Evolutionary conservation across 2,888 invertebrate species (phyloP).

Genomic region (Andrena bicolor): DNA sequence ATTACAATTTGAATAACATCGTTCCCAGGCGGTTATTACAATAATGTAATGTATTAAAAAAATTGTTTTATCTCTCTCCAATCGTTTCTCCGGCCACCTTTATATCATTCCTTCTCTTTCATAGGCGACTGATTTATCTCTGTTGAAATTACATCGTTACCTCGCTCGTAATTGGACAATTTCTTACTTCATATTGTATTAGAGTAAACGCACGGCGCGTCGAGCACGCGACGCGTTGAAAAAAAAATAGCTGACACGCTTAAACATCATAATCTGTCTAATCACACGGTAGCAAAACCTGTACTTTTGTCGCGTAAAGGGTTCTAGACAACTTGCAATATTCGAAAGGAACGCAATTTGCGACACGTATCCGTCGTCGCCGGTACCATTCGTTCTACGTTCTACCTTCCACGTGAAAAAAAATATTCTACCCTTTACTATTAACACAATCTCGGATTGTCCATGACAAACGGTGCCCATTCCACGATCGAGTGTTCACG

Average conservation of each 20-base stretch:
- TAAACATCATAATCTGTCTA: slow-evolving; percentile 34
- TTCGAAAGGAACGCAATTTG: slow-evolving; percentile 14
- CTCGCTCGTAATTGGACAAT: slow-evolving; percentile 1
- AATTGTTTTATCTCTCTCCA: too few relatives aligned
- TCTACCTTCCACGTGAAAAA: too few relatives aligned
- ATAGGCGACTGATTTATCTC: slow-evolving; percentile 5
- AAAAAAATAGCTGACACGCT: slow-evolving; percentile 25
- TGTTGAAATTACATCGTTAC: slow-evolving; percentile 7
- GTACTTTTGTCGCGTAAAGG: slow-evolving; percentile 3
- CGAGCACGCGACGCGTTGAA: neutral
- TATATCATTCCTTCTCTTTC: neutral
- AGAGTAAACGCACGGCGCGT: neutral
- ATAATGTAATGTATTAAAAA: neutral
- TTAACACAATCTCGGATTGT: neutral
- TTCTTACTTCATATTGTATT: neutral
- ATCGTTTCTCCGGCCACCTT: too few relatives aligned
- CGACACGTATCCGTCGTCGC: neutral
- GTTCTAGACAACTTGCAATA: neutral
- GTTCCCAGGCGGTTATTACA: neutral
- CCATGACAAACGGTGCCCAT: neutral
- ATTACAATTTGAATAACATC: slow-evolving; percentile 20
- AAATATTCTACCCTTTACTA: too few relatives aligned
- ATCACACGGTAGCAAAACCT: slow-evolving; percentile 11
- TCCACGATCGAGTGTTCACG: neutral
- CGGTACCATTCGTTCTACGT: too few relatives aligned